Base-by-base conservation (phyloP, 2,113 vertebrate genomes). In the Limnothrissa miodon region DNA sequence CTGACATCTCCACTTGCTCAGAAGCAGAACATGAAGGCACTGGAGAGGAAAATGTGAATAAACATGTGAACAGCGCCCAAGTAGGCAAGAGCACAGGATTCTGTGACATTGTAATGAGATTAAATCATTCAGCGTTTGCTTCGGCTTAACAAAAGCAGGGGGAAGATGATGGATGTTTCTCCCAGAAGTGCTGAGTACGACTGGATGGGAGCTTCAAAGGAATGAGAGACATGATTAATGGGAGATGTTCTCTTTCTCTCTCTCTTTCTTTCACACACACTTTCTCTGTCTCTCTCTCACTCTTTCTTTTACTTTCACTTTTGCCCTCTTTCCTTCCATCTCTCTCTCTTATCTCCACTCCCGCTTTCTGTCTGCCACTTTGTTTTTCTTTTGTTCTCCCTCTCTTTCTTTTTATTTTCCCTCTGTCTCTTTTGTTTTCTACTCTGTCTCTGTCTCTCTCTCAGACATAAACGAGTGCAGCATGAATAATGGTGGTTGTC, bases 391-490 rank as follows among this genome's bases (percentile, higher is more conserved):
- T 59, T 23, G n/a, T 25, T 25, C 1, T 21, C 56, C 2, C 56
- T 59, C 56, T 23, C 23, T 59, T 5, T 56, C 53, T 56, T n/a
- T 23, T 56, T 19, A 5, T 56, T 56, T 13, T 0, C 53, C 5
- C 21, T 59, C 21, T 59, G 17, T 59, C 21, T n/a, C 56, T 59
- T 2, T 59, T 19, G 6, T 4, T 59, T 59, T 59, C 21, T 21
- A 7, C 21, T 39, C 81, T 5, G 10, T 39, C 13, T 42, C 39
- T 80, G 82, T 39, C 83, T 80, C 85, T 85, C 74, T 74, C 81
- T 19, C 85, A 99, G 98, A 99, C 86, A 93, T 96, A 83, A 96
- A 99, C 23, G 98, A 99, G 89, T 99, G 98, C 93, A 98, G 97
- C 15, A 56, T 97, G 91, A 97, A 97, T 94, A 98, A 98, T 2